Evolutionary conservation across 2,797 vertebrate genomes (phyloP), one percentile per base, ranked within the genome.

Genomic region (Somateria mollissima): DNA sequence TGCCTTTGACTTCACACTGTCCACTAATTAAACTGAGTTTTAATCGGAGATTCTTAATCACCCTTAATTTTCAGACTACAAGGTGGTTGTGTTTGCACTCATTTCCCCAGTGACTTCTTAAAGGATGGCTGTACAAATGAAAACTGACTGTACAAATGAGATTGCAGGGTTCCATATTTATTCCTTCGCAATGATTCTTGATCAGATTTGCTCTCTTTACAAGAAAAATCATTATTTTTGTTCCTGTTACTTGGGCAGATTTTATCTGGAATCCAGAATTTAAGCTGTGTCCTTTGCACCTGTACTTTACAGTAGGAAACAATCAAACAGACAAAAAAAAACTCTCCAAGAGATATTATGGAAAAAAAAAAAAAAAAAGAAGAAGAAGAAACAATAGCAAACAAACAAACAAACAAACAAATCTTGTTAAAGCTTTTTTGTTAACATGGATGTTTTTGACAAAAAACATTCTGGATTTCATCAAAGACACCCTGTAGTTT

Each of bases 1-100:
- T 93, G 74, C 49, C 43, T 80, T 25, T 89, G 84, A 72, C 74
- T 94, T 94, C 88, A 80, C 75, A 87, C 57, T 83, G 81, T 56
- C 90, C 91, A 84, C 51, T 96, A 94, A 95, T 96, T 94, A 95
- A 95, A 95, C 64, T 51, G 11, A 15, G 61, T 87, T 97, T 93
- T 92, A 94, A 94, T 87, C 0, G 0, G 27, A 85, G 83, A 85
- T 83, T 96, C 77, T 90, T 95, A 94, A 92, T 95, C 69, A 82
- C 69, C 30, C 45, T 62, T 94, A 94, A 94, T 96, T 95, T 96
- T 92, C 88, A 84, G 61, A 90, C 41, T 85, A 69, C 74, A 83
- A 77, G 43, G 64, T 84, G 57, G 60, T 61, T 90, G 41, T 79
- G 12, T 58, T 58, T 89, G 84, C 34, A 34, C 1, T 90, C 54